A percentile compares a stretch with the other conserved stretches of the same genome.
Conservation (phyloP, 2,888 invertebrate genomes). For the Ormyrus rosae region DNA sequence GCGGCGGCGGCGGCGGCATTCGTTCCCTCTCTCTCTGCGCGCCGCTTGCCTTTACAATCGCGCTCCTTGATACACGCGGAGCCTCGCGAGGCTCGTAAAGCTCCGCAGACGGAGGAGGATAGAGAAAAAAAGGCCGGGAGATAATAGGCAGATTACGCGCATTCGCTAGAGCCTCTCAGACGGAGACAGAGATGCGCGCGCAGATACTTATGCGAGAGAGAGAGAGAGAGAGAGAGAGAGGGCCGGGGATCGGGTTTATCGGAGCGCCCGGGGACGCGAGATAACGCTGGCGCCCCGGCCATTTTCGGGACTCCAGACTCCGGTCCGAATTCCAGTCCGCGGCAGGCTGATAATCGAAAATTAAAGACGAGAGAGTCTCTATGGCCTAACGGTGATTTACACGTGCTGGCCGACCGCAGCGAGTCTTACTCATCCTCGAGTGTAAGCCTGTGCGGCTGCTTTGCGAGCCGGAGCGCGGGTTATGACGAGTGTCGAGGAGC, state of each 20-base stretch:
- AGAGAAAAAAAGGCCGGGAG: slow-evolving; percentile 24
- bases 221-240: neutral
- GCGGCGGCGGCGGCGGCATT: neutral
- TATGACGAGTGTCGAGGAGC: too few relatives aligned
- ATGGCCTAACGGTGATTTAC: slow-evolving; percentile 25
- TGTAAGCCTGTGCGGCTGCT: too few relatives aligned
- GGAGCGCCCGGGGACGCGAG: slow-evolving; percentile 58
- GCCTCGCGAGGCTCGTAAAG: slow-evolving; percentile 37
- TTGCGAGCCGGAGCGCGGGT: too few relatives aligned
- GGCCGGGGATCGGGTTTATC: slow-evolving; percentile 67
- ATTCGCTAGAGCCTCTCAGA: slow-evolving; percentile 19
- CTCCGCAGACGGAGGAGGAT: slow-evolving; percentile 9
- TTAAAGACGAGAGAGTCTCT: slow-evolving; percentile 30
- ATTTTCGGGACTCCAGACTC: slow-evolving; percentile 63
- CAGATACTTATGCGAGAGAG: slow-evolving; percentile 31
- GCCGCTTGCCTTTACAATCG: slow-evolving; percentile 32
- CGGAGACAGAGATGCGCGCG: slow-evolving; percentile 34
- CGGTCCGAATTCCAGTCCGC: slow-evolving; percentile 37
- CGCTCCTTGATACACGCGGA: slow-evolving; percentile 46
- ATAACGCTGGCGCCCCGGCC: slow-evolving; percentile 71
- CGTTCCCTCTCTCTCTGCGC: slow-evolving; percentile 26
- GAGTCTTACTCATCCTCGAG: neutral
- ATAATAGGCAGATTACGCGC: slow-evolving; percentile 53
- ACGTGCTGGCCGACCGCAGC: neutral
- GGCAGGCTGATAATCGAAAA: slow-evolving; percentile 47